phyloP scores from a whole-genome alignment of 2,113 vertebrate genomes.

The Helogale parvula region DNA sequence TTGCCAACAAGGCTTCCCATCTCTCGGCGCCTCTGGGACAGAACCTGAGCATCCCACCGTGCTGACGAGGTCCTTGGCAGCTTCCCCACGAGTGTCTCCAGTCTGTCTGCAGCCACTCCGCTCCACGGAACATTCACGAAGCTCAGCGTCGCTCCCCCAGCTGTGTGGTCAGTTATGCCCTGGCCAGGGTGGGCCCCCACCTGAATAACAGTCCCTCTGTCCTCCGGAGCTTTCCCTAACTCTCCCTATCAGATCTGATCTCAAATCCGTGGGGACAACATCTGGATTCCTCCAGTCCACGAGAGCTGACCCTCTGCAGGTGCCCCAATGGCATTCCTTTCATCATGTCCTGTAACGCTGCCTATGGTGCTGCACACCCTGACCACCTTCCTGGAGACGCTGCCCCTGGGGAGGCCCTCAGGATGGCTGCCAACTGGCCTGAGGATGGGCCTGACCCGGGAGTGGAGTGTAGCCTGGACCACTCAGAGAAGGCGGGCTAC shows the following conservation, averaged over 20 bases:
- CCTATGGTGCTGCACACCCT: not conserved
- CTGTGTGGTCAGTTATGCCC: accelerated
- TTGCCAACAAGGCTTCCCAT: not conserved
- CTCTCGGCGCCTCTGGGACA: not conserved
- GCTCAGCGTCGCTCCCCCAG: not conserved
- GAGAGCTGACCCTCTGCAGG: too few relatives aligned
- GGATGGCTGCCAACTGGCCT: not conserved
- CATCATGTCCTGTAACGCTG: not conserved
- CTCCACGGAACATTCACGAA: not conserved
- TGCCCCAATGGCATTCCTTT: not conserved
- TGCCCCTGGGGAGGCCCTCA: not conserved
- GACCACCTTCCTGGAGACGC: not conserved
- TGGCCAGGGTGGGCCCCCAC: not conserved
- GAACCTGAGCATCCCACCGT: not conserved
- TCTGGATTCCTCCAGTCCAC: not conserved
- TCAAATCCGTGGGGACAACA: not conserved
- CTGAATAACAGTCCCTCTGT: not conserved
- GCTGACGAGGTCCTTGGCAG: not conserved
- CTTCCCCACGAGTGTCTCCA: not conserved
- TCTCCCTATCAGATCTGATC: not conserved
- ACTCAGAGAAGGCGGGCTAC: not conserved
- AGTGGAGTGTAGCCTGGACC: not conserved
- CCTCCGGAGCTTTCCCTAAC: not conserved
- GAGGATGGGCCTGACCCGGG: not conserved
- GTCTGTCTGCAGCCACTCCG: not conserved